A percentile compares a stretch with the other conserved stretches of the same genome.
Conservation (phyloP, 2,888 invertebrate genomes). For the Drosophila dives region DNA sequence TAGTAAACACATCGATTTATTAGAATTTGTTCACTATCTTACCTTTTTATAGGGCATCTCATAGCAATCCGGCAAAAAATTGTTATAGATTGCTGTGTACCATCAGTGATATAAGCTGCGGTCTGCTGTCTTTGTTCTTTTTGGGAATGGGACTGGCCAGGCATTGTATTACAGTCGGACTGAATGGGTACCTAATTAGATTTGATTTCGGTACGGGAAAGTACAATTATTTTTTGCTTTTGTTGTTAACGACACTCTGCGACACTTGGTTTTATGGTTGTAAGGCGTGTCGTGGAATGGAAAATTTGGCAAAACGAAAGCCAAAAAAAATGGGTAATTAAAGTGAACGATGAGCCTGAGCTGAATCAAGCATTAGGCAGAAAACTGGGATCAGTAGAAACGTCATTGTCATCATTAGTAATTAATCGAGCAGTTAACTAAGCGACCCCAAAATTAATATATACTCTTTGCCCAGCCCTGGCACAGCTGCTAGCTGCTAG, state of each 20-base stretch:
- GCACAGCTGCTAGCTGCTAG: slow-evolving; percentile 6
- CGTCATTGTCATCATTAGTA: slow-evolving; percentile 27
- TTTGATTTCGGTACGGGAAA: slow-evolving; percentile 39
- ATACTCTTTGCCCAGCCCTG: slow-evolving; percentile 2
- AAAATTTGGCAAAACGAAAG: slow-evolving; percentile 43
- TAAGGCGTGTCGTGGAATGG: slow-evolving; percentile 48
- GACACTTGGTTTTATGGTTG: slow-evolving; percentile 32
- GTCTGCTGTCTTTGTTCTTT: slow-evolving; percentile 23
- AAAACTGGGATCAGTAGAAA: slow-evolving; percentile 19
- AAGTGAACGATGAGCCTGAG: slow-evolving; percentile 21
- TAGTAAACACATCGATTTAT: background rate
- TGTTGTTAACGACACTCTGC: slow-evolving; percentile 30
- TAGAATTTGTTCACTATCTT: background rate
- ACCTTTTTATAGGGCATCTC: background rate
- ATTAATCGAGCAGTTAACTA: slow-evolving; percentile 35
- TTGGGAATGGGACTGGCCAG: slow-evolving; percentile 20
- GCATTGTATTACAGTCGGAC: slow-evolving; percentile 24
- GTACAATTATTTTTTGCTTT: slow-evolving; percentile 25
- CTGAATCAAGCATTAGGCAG: slow-evolving; percentile 26
- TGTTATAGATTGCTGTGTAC: slow-evolving; percentile 15
- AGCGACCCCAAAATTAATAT: slow-evolving; percentile 9
- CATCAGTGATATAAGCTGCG: slow-evolving; percentile 37
- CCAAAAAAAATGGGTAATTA: slow-evolving; percentile 33
- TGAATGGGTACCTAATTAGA: slow-evolving; percentile 44
- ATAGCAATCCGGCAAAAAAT: background rate